Base-by-base conservation (phyloP, 2,113 vertebrate species). In the Dissostichus mawsoni region DNA sequence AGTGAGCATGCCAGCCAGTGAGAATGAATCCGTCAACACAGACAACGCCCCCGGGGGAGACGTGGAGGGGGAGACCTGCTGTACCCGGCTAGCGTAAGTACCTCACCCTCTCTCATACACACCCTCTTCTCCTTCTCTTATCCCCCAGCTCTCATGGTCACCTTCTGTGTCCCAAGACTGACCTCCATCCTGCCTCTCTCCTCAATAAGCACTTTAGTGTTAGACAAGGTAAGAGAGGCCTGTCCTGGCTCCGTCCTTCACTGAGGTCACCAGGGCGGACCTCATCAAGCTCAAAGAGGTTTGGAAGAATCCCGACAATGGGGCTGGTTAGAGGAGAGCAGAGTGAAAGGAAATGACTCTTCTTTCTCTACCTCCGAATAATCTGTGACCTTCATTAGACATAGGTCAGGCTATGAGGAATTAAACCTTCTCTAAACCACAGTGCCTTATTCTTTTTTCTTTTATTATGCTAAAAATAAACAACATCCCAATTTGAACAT, bases 1-100 rank as follows among this genome's bases (percentile, higher is more conserved):
- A 99, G 98, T 99, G 96, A 99, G 97, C 92, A 98, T 99, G 97
- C 98, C 98, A 68, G 97, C 98, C 76, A 99, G 98, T 11, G 98
- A 99, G 93, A 99, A 97, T 0, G 98, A 99, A 92, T 99, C 98
- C 9, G 98, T 99, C 87, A 99, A 99, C 95, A 98, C 97, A 2
- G 98, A 99, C 90, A 98, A 98, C n/a, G 97, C 95, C 69, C 96
- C 97, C 3, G 96, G 97, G 68, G 96, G 96, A 10, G 98, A 99
- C 69, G 96, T 97, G 86, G 98, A 99, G 78, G 98, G 97, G 63
- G 97, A 99, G 86, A 98, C 96, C 94, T 99, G 98, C 87, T 98
- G 98, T 52, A 96, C 97, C 4, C 93, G 97, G 66, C 95, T 99
- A 82, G 98, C 97, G 98, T 99, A 95, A 99, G 98, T 99, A 80